phyloP scores from a whole-genome alignment of 2,888 invertebrate genomes.

The Hirudinaria manillensis region DNA sequence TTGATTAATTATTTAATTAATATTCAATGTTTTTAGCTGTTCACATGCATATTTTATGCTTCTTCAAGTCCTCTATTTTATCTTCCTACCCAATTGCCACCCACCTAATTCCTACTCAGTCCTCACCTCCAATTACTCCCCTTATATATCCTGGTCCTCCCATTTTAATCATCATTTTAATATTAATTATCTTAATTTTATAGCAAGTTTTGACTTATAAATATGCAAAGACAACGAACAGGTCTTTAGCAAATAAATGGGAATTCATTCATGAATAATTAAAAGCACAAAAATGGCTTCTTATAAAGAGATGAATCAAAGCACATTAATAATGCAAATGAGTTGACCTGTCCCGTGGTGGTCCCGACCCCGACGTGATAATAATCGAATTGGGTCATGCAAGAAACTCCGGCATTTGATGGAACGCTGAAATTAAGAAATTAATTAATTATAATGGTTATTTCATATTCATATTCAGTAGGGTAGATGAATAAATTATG shows the following conservation, averaged over 20 bases:
- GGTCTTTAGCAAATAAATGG: background rate
- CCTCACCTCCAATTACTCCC: too few relatives aligned
- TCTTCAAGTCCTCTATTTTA: too few relatives aligned
- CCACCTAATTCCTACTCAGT: too few relatives aligned
- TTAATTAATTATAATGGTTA: background rate
- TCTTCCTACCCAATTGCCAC: too few relatives aligned
- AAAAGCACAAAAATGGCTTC: background rate
- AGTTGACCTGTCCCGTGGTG: conserved; percentile 75
- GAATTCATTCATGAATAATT: background rate
- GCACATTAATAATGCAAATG: background rate
- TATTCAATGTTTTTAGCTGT: too few relatives aligned
- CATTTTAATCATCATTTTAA: too few relatives aligned
- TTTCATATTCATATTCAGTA: background rate
- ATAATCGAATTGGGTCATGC: conserved; percentile 54
- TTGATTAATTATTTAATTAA: too few relatives aligned
- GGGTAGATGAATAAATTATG: background rate
- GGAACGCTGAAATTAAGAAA: conserved; percentile 40
- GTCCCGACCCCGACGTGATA: conserved; percentile 76
- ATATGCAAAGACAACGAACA: too few relatives aligned
- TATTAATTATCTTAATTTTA: too few relatives aligned
- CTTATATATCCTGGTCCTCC: too few relatives aligned
- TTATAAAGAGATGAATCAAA: background rate
- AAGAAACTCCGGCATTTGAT: conserved; percentile 47
- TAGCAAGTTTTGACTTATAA: too few relatives aligned
- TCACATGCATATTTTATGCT: too few relatives aligned